These are phyloP conservation scores for Cotesia vestalis DNA, from an alignment of 1,140 invertebrate genomes.

Conservation along the genomic window DNA sequence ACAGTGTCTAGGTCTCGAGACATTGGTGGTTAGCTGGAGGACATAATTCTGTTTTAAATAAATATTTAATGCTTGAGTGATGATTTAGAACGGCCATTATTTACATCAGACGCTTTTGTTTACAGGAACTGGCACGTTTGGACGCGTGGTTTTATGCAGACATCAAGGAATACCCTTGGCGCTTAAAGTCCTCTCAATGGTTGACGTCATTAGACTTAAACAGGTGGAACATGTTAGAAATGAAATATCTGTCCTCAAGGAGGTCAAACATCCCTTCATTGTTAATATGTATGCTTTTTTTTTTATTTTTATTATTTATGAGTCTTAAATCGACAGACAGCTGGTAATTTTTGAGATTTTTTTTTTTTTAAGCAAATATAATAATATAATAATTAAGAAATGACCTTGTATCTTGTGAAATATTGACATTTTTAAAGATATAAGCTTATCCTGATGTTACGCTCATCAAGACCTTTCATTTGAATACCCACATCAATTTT, in stretches of 20 bases:
- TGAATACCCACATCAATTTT: too few species aligned
- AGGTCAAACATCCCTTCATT: constrained; percentile 92
- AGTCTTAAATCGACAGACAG: neutral
- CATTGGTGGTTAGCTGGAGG: neutral
- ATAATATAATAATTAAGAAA: too few species aligned
- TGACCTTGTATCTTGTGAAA: too few species aligned
- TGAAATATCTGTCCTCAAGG: constrained; percentile 88
- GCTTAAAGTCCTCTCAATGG: constrained; percentile 91
- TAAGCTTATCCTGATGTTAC: too few species aligned
- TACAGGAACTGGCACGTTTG: constrained; percentile 93
- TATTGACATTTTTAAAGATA: too few species aligned
- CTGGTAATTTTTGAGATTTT: neutral
- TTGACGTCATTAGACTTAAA: constrained; percentile 91
- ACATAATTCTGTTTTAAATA: constrained; percentile 5
- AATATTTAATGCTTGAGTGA: neutral
- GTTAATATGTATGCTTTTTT: constrained; percentile 86
- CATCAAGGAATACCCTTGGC: constrained; percentile 76
- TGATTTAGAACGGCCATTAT: neutral
- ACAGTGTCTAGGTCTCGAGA: neutral
- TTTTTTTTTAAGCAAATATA: too few species aligned
- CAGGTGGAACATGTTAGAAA: constrained; percentile 95
- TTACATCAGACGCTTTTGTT: constrained; percentile 2
- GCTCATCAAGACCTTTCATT: too few species aligned
- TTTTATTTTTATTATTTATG: constrained; percentile 47
- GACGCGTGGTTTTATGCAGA: constrained; percentile 85